These are phyloP conservation scores for Ariopsis seemanni DNA, from an alignment of 2,113 vertebrate species.

Conservation along the genomic window DNA sequence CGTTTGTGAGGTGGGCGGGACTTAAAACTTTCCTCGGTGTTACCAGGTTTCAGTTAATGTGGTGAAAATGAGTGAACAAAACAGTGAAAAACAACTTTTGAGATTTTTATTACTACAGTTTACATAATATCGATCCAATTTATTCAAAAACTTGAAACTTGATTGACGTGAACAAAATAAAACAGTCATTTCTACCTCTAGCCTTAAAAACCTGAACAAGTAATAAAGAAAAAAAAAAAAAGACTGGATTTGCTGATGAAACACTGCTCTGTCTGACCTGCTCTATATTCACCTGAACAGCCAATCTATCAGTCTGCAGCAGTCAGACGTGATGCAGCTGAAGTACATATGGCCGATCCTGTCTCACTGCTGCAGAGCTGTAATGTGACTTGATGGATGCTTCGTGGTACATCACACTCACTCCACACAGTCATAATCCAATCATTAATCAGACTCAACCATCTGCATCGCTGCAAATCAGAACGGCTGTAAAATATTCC, in stretches of 20 bases:
- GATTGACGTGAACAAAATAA: not conserved
- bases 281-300: not conserved
- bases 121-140: not conserved
- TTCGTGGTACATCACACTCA: constrained; percentile 1
- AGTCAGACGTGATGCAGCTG: not conserved
- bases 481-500: not conserved
- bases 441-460: constrained; percentile 7
- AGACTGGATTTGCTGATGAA: not conserved
- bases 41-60: not conserved
- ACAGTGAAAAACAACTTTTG: not conserved
- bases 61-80: not conserved
- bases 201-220: not conserved
- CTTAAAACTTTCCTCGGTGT: not conserved
- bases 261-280: not conserved
- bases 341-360: not conserved
- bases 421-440: not conserved
- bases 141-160: not conserved
- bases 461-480: not conserved
- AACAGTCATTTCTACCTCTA: not conserved
- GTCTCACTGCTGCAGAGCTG: not conserved
- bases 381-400: constrained; percentile 1
- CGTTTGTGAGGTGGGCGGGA: not conserved
- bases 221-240: too few relatives aligned
- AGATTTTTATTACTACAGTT: too few relatives aligned
- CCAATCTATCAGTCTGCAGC: not conserved